phyloP scores from a whole-genome alignment of 2,797 vertebrate genomes.

The Enteromius thamalakanensis region DNA sequence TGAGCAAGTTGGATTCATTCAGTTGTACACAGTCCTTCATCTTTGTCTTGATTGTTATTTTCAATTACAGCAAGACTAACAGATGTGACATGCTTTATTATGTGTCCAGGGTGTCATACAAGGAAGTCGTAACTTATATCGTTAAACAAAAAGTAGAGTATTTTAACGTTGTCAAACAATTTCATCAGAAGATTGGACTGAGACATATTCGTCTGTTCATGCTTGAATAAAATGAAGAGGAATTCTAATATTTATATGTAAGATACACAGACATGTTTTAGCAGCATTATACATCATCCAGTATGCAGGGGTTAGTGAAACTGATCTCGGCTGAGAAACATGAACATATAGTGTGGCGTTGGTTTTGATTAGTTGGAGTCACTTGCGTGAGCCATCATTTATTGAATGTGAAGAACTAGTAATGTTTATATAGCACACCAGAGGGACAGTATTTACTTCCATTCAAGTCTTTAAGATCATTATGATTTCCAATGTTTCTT shows the following conservation, averaged over 20 bases:
- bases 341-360: slow-evolving; percentile 23
- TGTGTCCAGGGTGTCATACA: background rate
- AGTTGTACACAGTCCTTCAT: slow-evolving; percentile 54
- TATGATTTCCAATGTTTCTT: background rate
- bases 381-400: slow-evolving; percentile 5
- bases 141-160: background rate
- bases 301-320: background rate
- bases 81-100: slow-evolving; percentile 13
- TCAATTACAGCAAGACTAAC: background rate
- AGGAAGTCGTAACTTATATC: background rate
- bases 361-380: slow-evolving; percentile 27
- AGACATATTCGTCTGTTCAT: background rate
- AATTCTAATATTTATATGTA: slow-evolving; percentile 23
- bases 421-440: background rate
- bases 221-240: background rate
- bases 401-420: background rate
- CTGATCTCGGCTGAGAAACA: slow-evolving; percentile 18
- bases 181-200: background rate
- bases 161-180: background rate
- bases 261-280: slow-evolving; percentile 33
- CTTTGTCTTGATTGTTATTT: slow-evolving; percentile 45
- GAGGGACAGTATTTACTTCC: background rate
- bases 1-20: slow-evolving; percentile 50
- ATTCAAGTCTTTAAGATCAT: background rate
- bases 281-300: slow-evolving; percentile 4